Base-by-base conservation (phyloP, 2,888 invertebrate genomes). In the Polydrusus cervinus region DNA sequence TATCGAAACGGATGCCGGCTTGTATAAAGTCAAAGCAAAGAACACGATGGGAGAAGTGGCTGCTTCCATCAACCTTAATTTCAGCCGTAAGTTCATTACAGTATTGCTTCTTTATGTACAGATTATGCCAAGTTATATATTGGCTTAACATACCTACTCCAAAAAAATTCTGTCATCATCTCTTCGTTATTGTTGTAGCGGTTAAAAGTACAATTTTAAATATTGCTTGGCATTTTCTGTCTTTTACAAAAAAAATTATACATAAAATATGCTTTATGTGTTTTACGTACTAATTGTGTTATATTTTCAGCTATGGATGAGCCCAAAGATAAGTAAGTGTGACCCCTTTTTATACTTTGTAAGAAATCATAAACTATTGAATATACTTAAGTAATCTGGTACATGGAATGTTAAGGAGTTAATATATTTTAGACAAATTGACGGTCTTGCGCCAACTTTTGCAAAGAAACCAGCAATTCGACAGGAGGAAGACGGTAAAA, bases 21-120 rank as follows among this genome's bases (percentile, higher is more conserved):
- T 97, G 82, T 99, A 98, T 90, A 96, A 97, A 90, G 97, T 97
- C 88, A 96, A 95, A 90, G 97, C 97, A 83, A 97, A 96, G 89
- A 98, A 97, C 89, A 95, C 95, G 90, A 95, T 96, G 91, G 98
- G 98, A 87, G 97, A 98, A 91, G 97, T 97, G 87, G 95, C 97
- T 85, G 97, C 97, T 83, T 97, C 97, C 85, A 97, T 97, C 88
- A 97, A 97, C 87, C 93, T 98, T 88, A 98, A 98, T 91, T 97
- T 98, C 88, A 97, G 96, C 90, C 97, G 98, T 98, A 90, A 96
- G 97, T 95, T 60, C 11, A 16, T 11, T 57, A 20, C 14, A 38
- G 9, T 34, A 86, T 82, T 57, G 16, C 9, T 45, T 60, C 34
- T 25, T 34, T 16, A 30, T 38, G 38, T 45, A 3, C 25, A 14